Evolutionary conservation across 2,113 vertebrate genomes (phyloP).

Genomic region (Zootoca vivipara): DNA sequence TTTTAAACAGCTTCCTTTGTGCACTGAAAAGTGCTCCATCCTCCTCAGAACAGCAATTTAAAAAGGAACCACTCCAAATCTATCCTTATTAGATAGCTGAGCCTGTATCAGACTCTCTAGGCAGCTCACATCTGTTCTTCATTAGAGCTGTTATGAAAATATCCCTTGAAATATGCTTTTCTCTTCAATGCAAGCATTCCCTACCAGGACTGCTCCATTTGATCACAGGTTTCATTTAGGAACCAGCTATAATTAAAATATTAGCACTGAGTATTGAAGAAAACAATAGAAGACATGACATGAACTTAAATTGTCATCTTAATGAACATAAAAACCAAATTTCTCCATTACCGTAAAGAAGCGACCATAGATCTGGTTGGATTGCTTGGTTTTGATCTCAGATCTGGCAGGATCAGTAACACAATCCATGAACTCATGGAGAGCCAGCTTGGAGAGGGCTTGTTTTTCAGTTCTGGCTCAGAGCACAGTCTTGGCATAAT

Average conservation of each 20-base stretch:
- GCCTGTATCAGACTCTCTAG: background rate
- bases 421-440: background rate
- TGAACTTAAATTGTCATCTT: constrained; percentile 44
- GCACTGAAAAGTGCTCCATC: background rate
- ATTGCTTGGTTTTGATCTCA: background rate
- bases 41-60: background rate
- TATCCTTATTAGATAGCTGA: background rate
- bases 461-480: background rate
- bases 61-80: background rate
- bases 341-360: accelerated
- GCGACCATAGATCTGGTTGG: background rate
- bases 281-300: background rate
- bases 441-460: no score
- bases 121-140: constrained; percentile 24
- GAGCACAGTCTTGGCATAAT: background rate
- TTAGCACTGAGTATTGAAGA: constrained; percentile 45
- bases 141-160: background rate
- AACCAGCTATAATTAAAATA: constrained; percentile 54
- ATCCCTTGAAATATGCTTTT: constrained; percentile 28
- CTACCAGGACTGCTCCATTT: constrained; percentile 50
- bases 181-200: constrained; percentile 59
- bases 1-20: background rate
- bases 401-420: background rate
- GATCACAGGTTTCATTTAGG: constrained; percentile 41
- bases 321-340: constrained; percentile 42